Base-by-base conservation (phyloP, 1,140 invertebrate species). In the Polypedilum pembai region DNA sequence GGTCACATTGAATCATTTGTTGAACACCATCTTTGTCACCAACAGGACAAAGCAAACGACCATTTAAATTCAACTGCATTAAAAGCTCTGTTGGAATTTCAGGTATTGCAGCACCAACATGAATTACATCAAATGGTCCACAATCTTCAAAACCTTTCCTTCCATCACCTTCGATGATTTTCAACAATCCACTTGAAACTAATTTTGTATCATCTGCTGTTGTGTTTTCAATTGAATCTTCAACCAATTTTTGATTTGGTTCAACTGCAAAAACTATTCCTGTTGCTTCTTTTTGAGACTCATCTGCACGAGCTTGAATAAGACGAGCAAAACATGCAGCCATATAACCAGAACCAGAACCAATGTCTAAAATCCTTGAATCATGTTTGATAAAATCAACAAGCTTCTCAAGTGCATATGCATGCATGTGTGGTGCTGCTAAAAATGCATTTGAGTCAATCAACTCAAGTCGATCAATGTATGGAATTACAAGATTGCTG, bases 361-460 rank as follows among this genome's bases (percentile, higher is more conserved):
- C 96, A 75, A 99, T 94, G 86, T 99, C 97, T 72, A 98, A 84
- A 18, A 93, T 94, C 80, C 85, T 89, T 41, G 87, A 88, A 72
- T 95, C 94, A 78, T 89, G 88, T 65, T 86, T 56, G 0, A 83
- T 65, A 98, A 82, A 78, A 33, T 33, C 78, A 91, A 89, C 75
- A 99, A 84, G 73, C 91, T 85, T 85, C 98, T 95, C 77, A n/a
- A 99, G 84, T 72, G 95, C 96, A 86, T 96, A 91, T 12, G 95
- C 96, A 86, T 99, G 96, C 97, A 99, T 99, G 84, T 99, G 97
- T 73, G 97, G 96, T 74, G 96, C 97, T 87, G 94, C 96, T 74
- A 98, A 98, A 0, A 96, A 98, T 3, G 95, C 96, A 63, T 92
- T 91, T 82, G 87, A 94, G 56, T 93, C 93, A 79, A 95, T 95